A percentile compares a stretch with the other conserved stretches of the same genome.
Evolutionary conservation across 2,888 invertebrate species (phyloP).

Genomic region (Orthosia incerta): DNA sequence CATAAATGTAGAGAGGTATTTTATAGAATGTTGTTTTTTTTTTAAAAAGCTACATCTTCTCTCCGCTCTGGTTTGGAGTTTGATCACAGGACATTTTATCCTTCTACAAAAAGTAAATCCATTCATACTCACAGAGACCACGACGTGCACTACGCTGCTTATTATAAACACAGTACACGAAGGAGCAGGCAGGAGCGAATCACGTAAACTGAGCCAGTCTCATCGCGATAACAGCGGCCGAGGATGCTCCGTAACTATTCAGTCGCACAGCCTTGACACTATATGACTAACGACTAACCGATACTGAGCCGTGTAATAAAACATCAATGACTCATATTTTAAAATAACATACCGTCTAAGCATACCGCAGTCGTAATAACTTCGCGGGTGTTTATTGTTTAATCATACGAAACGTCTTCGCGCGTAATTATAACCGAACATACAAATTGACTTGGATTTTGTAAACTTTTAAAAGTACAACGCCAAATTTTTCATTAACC

Average conservation of each 20-base stretch:
- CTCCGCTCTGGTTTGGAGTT: too few species aligned
- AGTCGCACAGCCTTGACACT: constrained; percentile 80
- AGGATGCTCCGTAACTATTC: constrained; percentile 59
- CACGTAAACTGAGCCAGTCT: constrained; percentile 48
- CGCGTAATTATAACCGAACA: constrained; percentile 5
- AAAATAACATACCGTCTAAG: constrained; percentile 60
- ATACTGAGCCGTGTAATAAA: constrained; percentile 78
- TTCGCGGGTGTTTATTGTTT: constrained; percentile 66
- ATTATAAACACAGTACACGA: constrained; percentile 6
- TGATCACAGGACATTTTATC: too few species aligned
- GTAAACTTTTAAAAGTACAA: neutral
- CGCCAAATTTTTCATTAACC: neutral
- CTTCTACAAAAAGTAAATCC: neutral
- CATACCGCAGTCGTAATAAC: constrained; percentile 31
- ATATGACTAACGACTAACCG: constrained; percentile 78
- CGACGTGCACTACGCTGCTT: neutral
- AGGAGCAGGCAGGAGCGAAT: constrained; percentile 35
- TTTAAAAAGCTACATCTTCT: too few species aligned
- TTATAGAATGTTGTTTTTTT: too few species aligned
- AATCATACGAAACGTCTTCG: constrained; percentile 53
- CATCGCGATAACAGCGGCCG: constrained; percentile 57
- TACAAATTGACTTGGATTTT: neutral
- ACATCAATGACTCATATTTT: constrained; percentile 74
- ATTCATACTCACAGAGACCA: constrained; percentile 48
- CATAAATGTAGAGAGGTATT: too few species aligned